phyloP scores from a whole-genome alignment of 2,113 vertebrate species.

The Trinectes maculatus region DNA sequence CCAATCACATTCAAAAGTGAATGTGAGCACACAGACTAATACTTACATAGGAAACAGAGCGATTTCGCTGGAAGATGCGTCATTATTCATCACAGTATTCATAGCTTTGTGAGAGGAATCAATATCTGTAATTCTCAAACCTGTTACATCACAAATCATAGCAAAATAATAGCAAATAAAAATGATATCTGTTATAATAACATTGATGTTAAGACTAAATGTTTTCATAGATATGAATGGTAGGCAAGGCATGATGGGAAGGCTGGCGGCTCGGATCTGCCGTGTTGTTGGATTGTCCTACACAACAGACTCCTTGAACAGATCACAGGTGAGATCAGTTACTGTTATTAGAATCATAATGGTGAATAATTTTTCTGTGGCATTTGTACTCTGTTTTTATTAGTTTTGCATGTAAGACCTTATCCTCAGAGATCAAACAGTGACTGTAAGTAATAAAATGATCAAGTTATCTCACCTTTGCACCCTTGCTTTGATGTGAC shows the following conservation, averaged over 20 bases:
- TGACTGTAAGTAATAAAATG: neutral
- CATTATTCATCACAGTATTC: neutral
- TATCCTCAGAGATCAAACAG: neutral
- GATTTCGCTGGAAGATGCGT: neutral
- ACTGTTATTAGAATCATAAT: neutral
- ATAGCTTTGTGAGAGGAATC: too few relatives aligned
- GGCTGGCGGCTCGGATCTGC: neutral
- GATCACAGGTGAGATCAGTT: neutral
- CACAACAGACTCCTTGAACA: neutral
- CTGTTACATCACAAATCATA: too few relatives aligned
- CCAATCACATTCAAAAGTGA: neutral
- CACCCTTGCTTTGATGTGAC: constrained; percentile 47
- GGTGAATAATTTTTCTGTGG: neutral
- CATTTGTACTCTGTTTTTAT: neutral
- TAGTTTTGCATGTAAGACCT: neutral
- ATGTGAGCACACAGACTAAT: neutral
- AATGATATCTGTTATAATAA: too few relatives aligned
- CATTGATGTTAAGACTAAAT: neutral
- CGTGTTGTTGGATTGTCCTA: neutral
- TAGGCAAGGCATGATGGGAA: neutral
- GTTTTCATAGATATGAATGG: neutral
- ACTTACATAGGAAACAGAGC: neutral
- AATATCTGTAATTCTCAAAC: too few relatives aligned
- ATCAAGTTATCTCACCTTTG: constrained; percentile 50
- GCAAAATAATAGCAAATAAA: too few relatives aligned